Percentiles rank a stretch among this genome's conserved stretches.
phyloP scores from a whole-genome alignment of 2,113 vertebrate genomes.

The Podarcis cretensis region DNA sequence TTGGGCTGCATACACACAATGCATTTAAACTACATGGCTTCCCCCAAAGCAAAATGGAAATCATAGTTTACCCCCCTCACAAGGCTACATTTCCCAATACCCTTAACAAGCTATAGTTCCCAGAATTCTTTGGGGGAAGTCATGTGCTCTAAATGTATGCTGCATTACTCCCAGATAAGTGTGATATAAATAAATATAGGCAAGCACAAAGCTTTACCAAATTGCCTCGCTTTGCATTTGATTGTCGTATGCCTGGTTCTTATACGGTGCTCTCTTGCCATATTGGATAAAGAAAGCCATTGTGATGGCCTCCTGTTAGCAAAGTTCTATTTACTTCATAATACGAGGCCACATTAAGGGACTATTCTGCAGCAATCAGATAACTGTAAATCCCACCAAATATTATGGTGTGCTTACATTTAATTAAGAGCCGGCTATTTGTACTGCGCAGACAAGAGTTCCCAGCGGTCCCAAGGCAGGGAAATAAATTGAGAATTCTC shows the following conservation, averaged over 20 bases:
- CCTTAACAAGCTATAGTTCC: too few relatives aligned
- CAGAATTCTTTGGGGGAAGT: too few relatives aligned
- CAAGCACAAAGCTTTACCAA: constrained; percentile 13
- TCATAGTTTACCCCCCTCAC: too few relatives aligned
- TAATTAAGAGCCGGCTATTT: constrained; percentile 80
- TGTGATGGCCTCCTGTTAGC: constrained; percentile 41
- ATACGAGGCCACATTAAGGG: constrained; percentile 34
- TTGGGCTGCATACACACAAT: too few relatives aligned
- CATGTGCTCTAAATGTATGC: too few relatives aligned
- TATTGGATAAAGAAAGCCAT: constrained; percentile 46
- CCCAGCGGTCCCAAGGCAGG: constrained; percentile 61
- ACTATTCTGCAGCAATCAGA: constrained; percentile 69
- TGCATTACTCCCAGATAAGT: too few relatives aligned
- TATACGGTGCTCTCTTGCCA: constrained; percentile 8
- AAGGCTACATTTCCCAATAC: too few relatives aligned
- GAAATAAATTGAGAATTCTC: constrained; percentile 72
- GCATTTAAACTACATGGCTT: too few relatives aligned
- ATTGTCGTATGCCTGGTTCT: constrained; percentile 19
- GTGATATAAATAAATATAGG: not conserved
- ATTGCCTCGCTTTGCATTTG: constrained; percentile 28
- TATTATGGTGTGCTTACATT: constrained; percentile 77
- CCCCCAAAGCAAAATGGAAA: too few relatives aligned
- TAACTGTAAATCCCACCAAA: constrained; percentile 75
- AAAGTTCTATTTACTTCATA: constrained; percentile 36
- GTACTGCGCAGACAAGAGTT: constrained; percentile 64